Conservation (phyloP, 2,888 invertebrate species). For the Amiota mariae region DNA sequence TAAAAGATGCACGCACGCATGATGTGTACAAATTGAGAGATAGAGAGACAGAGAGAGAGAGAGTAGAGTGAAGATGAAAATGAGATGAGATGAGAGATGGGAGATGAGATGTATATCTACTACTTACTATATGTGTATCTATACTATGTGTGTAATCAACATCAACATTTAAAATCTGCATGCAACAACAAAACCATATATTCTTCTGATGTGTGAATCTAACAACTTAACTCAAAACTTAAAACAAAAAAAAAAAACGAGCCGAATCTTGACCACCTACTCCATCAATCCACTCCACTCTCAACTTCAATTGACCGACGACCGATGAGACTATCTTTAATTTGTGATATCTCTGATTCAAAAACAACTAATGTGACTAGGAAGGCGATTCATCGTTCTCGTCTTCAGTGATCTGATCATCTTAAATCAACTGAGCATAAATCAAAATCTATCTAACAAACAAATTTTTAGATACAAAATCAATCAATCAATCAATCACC, state of each 20-base stretch:
- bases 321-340: no score
- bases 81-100: not conserved
- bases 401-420: constrained; percentile 18
- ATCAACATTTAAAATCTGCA: no score
- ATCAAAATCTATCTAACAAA: not conserved
- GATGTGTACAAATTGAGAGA: no score
- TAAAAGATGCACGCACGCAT: no score
- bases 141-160: not conserved
- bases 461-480: no score
- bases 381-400: not conserved
- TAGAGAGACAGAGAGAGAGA: no score
- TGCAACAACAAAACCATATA: no score
- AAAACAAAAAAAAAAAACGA: not conserved
- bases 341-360: no score
- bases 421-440: not conserved
- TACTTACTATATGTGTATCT: not conserved
- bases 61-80: not conserved
- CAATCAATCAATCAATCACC: no score
- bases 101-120: constrained; percentile 1
- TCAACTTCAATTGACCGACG: no score
- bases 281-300: not conserved
- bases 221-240: not conserved
- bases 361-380: no score
- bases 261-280: not conserved
- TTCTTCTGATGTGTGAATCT: not conserved